Conservation (phyloP, 2,888 invertebrate species). For the Latrodectus elegans region DNA sequence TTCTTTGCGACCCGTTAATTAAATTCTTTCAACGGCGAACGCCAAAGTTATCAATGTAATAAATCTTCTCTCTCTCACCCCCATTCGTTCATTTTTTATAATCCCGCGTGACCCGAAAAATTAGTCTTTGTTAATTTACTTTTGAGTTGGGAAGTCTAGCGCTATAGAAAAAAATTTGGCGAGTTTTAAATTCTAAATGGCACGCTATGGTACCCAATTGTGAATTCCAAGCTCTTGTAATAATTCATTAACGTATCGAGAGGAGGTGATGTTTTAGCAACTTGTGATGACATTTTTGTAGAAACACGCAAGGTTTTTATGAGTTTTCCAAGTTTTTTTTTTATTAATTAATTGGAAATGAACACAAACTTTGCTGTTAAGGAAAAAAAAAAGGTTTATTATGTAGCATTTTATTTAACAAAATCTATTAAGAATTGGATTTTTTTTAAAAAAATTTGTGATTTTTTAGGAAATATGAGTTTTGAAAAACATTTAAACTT, state of each 20-base stretch:
- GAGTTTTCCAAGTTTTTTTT: not conserved
- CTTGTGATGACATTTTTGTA: conserved; percentile 10
- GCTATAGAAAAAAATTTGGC: conserved; percentile 7
- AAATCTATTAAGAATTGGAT: too few relatives aligned
- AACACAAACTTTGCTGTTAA: too few relatives aligned
- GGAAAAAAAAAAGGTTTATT: too few relatives aligned
- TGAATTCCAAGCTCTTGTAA: not conserved
- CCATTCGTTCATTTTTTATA: conserved; percentile 24
- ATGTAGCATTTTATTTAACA: too few relatives aligned
- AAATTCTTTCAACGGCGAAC: conserved; percentile 63
- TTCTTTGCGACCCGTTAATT: conserved; percentile 59
- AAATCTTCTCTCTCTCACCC: conserved; percentile 43
- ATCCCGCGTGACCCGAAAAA: conserved; percentile 48
- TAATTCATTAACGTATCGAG: conserved; percentile 26
- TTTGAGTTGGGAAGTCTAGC: conserved; percentile 15
- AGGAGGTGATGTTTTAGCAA: conserved; percentile 13
- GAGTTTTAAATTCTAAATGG: conserved; percentile 36
- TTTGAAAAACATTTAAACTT: too few relatives aligned
- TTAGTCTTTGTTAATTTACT: conserved; percentile 64
- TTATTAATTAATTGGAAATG: not conserved
- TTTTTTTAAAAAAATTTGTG: too few relatives aligned
- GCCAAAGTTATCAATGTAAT: conserved; percentile 67
- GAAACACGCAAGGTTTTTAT: conserved; percentile 12
- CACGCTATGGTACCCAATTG: conserved; percentile 14
- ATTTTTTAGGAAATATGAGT: too few relatives aligned